Evolutionary conservation across 2,888 invertebrate species (phyloP), one percentile per base, ranked within the genome.

Genomic region (Napeogenes inachia): DNA sequence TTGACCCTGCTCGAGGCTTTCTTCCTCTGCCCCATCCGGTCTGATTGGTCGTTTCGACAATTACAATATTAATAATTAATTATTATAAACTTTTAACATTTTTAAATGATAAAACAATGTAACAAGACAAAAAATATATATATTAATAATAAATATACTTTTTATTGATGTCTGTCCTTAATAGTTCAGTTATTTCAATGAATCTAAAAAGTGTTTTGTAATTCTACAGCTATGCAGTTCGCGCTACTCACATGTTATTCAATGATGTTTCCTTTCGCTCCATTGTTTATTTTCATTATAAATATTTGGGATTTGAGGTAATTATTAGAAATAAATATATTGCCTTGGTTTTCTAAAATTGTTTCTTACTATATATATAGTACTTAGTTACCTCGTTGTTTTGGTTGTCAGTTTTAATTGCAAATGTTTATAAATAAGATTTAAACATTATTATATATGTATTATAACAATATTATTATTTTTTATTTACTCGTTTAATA

Each of bases 291-390:
- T 47, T 13, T 62, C 12, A 8, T 58, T 10, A 56, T 47, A 38
- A 58, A 58, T 47, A 13, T 58, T 13, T 62, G 55, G 58, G 62
- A 62, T 33, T 38, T 62, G 55, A 35, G 12, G 4, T 57, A 8
- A 46, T 10, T 10, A 46, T 3, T 46, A 46, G 4, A 12, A 4
- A 46, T 3, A n/a, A 46, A 47, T 47, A n/a, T 13, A 47, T n/a
- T 13, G 35, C 4, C 6, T 6, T 3, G 35, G 6, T 21, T 47
- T 47, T 12, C 12, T n/a, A 47, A 13, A 21, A 2, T 6, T 47
- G 12, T 6, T 47, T 45, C n/a, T 45, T 45, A 45, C 47, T 21
- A 13, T n/a, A 47, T 47, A 6, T 35, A 5, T 35, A 5, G 35
- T 35, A 21, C 21, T 21, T 21, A 21, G 21, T 21, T 21, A 21